A percentile compares a stretch with the other conserved stretches of the same genome.
phyloP scores from a whole-genome alignment of 2,797 vertebrate genomes.

The Falco rusticolus region DNA sequence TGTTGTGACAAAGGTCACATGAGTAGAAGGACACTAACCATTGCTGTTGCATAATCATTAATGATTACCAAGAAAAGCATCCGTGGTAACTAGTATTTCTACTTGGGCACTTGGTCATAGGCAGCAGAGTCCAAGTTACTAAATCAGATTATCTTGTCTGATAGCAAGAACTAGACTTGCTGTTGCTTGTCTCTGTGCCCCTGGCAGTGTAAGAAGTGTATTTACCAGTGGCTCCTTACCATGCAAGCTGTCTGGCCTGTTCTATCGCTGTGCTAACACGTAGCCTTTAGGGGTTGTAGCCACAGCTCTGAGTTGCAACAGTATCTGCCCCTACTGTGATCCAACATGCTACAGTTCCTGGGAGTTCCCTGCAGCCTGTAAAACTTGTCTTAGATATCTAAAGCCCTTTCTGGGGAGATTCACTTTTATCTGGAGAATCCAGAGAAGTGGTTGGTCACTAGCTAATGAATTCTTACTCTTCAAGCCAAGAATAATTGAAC shows the following conservation, averaged over 20 bases:
- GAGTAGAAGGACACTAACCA: background rate
- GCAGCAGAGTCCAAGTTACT: background rate
- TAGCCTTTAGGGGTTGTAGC: background rate
- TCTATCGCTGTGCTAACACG: background rate
- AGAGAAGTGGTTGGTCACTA: background rate
- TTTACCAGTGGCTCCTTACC: background rate
- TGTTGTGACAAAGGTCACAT: background rate
- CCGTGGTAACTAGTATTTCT: background rate
- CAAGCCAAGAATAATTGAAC: background rate
- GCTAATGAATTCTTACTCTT: background rate
- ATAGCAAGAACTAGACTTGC: background rate
- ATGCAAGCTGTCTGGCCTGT: background rate
- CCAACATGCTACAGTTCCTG: rapidly evolving
- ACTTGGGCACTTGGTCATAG: background rate
- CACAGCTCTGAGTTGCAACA: background rate
- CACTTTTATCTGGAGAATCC: background rate
- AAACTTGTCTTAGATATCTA: background rate
- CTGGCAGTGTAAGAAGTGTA: background rate
- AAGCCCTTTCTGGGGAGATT: background rate
- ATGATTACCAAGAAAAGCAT: background rate
- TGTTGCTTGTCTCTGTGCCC: background rate
- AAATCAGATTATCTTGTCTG: background rate
- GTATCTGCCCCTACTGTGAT: background rate
- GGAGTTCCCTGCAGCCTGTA: background rate
- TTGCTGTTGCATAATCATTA: background rate